These are phyloP conservation scores for Agriopis leucophaearia DNA, from an alignment of 2,888 invertebrate genomes.

Conservation along the genomic window DNA sequence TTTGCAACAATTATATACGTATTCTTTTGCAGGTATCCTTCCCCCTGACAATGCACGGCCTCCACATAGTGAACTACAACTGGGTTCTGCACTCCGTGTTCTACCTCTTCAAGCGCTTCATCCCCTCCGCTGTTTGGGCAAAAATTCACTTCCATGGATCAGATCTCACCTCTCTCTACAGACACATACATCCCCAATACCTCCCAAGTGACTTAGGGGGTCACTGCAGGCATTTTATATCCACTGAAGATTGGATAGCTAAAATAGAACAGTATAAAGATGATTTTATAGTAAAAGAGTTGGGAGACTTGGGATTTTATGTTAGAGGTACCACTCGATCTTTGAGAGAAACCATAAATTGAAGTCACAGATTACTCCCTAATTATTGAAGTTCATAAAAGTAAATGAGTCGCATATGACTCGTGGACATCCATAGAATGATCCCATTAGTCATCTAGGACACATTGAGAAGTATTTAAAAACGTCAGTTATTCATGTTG, in stretches of 20 bases:
- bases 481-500: too few species aligned
- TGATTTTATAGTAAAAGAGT: constrained; percentile 86
- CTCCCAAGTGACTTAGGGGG: constrained; percentile 77
- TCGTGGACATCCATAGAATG: neutral
- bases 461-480: too few species aligned
- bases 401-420: too few species aligned
- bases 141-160: constrained; percentile 77
- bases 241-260: constrained; percentile 87
- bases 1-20: neutral
- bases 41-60: constrained; percentile 89
- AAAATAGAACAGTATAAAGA: constrained; percentile 83
- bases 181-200: constrained; percentile 69
- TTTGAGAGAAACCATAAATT: constrained; percentile 3
- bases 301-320: constrained; percentile 87
- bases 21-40: constrained; percentile 86
- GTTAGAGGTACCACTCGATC: constrained; percentile 50
- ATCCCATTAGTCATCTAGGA: too few species aligned
- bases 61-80: constrained; percentile 92
- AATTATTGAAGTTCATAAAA: neutral
- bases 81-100: constrained; percentile 92
- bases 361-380: neutral
- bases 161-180: constrained; percentile 72
- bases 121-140: constrained; percentile 88
- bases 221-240: constrained; percentile 84
- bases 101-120: constrained; percentile 91